These are phyloP conservation scores for Salpingus planirostris DNA, from an alignment of 2,888 invertebrate genomes.

Conservation along the genomic window DNA sequence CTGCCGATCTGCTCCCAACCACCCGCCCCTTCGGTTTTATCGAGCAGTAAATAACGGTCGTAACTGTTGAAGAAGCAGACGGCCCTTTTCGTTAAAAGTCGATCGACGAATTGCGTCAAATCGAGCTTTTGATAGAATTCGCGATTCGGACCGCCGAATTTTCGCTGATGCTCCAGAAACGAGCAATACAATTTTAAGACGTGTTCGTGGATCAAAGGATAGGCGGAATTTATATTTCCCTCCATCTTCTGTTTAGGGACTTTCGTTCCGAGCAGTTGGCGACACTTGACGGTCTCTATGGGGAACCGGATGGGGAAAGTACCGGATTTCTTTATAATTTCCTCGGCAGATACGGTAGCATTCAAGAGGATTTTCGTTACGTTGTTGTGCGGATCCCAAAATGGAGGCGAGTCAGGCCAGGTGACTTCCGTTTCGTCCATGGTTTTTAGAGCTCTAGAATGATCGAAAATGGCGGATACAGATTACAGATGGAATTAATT, in stretches of 20 bases:
- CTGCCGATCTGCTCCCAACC: constrained; percentile 55
- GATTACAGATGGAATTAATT: too few relatives aligned
- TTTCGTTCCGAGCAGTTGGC: constrained; percentile 1
- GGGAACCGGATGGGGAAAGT: constrained; percentile 8
- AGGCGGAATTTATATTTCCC: constrained; percentile 43
- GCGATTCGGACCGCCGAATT: constrained; percentile 7
- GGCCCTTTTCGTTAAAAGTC: constrained; percentile 49
- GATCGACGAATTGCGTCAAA: constrained; percentile 48
- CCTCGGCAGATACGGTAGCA: too few relatives aligned
- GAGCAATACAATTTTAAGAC: constrained; percentile 51
- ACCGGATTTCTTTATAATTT: too few relatives aligned
- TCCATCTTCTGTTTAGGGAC: constrained; percentile 14
- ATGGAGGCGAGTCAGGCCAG: too few relatives aligned
- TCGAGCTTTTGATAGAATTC: constrained; percentile 50
- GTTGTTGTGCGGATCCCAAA: too few relatives aligned
- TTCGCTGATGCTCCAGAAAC: constrained; percentile 54
- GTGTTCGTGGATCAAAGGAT: constrained; percentile 60
- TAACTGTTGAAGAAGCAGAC: constrained; percentile 43
- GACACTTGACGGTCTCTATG: constrained; percentile 4
- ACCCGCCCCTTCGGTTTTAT: constrained; percentile 39
- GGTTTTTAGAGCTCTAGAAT: too few relatives aligned
- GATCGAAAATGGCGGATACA: too few relatives aligned
- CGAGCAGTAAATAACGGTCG: constrained; percentile 47
- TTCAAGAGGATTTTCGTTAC: too few relatives aligned
- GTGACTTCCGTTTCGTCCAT: too few relatives aligned